phyloP scores from a whole-genome alignment of 2,797 vertebrate genomes.

The Phrynocephalus guinanensis region DNA sequence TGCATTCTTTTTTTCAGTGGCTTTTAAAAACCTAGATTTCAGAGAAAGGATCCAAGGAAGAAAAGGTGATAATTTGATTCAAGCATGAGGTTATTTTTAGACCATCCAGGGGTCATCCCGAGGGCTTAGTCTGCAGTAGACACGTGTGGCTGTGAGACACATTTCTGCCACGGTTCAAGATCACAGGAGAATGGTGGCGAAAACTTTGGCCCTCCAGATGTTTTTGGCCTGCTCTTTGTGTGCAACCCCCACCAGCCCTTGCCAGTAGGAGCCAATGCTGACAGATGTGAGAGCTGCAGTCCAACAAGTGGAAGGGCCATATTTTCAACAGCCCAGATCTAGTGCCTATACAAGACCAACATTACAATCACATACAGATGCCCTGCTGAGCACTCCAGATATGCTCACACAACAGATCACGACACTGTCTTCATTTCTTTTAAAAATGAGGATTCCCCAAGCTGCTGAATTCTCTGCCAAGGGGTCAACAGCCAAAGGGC shows the following conservation, averaged over 20 bases:
- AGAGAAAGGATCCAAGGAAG: not conserved
- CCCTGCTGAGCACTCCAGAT: not conserved
- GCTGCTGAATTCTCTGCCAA: not conserved
- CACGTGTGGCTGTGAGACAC: not conserved
- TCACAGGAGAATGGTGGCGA: not conserved
- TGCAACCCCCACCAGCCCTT: too few relatives aligned
- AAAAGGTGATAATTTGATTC: not conserved
- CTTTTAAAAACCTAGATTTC: not conserved
- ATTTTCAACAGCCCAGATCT: not conserved
- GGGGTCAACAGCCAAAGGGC: not conserved
- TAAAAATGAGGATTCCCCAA: not conserved
- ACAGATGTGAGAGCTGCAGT: too few relatives aligned
- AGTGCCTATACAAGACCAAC: not conserved
- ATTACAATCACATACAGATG: not conserved
- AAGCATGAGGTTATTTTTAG: not conserved
- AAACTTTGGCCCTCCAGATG: too few relatives aligned
- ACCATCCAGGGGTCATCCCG: not conserved
- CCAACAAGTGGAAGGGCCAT: too few relatives aligned
- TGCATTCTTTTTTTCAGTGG: not conserved
- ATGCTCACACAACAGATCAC: not conserved
- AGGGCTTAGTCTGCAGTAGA: not conserved
- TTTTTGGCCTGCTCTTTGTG: too few relatives aligned
- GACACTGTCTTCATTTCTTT: too few relatives aligned
- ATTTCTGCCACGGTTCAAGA: not conserved
- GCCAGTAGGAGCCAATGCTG: too few relatives aligned